phyloP scores from a whole-genome alignment of 2,113 vertebrate genomes.

The Oxyura jamaicensis region DNA sequence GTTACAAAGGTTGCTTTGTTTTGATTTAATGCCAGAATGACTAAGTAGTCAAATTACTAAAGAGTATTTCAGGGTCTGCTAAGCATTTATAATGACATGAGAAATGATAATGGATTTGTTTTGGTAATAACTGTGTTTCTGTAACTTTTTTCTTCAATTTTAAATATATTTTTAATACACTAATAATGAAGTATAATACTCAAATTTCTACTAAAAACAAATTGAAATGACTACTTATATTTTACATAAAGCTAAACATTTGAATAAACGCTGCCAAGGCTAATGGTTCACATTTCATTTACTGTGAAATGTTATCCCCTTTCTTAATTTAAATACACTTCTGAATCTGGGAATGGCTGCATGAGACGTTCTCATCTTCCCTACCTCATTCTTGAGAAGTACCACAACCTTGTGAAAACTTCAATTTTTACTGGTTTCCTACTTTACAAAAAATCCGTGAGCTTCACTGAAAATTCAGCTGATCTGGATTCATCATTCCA shows the following conservation, averaged over 20 bases:
- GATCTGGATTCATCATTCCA: neutral
- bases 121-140: conserved; percentile 9
- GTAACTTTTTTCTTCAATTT: neutral
- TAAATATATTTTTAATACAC: neutral
- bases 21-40: conserved; percentile 22
- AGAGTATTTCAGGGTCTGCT: conserved; percentile 52
- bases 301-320: neutral
- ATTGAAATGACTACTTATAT: neutral
- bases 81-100: conserved; percentile 33
- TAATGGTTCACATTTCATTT: conserved; percentile 13
- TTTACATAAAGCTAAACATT: conserved; percentile 2
- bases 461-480: neutral
- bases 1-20: conserved; percentile 58
- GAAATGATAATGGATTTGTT: conserved; percentile 43
- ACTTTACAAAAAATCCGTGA: neutral
- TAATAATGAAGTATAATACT: neutral
- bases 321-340: neutral
- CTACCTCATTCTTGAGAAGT: neutral
- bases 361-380: neutral
- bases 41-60: conserved; percentile 18
- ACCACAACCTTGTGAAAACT: neutral
- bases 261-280: neutral
- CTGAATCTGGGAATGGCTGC: neutral
- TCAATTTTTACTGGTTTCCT: neutral
- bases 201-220: neutral